Evolutionary conservation across 2,888 invertebrate species (phyloP).

Genomic region (Serrognathus titanus): DNA sequence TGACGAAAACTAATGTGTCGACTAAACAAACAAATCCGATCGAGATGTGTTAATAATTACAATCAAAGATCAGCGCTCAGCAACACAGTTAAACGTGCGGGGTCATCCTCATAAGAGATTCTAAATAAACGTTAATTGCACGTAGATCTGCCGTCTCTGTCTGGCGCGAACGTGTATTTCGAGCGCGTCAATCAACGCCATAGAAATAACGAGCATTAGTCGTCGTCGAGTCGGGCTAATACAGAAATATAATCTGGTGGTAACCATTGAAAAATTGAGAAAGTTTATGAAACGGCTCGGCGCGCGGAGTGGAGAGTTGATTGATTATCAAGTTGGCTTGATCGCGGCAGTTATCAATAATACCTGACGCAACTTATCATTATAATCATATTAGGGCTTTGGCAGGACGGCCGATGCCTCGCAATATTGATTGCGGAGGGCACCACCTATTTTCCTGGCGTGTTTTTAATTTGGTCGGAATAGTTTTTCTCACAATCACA

Average conservation of each 20-base stretch:
- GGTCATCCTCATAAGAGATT: too few relatives aligned
- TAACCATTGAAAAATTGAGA: constrained; percentile 22
- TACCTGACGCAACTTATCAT: constrained; percentile 45
- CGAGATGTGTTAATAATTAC: too few relatives aligned
- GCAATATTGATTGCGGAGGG: constrained; percentile 34
- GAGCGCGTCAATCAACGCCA: too few relatives aligned
- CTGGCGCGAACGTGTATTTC: too few relatives aligned
- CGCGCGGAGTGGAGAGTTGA: constrained; percentile 29
- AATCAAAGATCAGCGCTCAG: too few relatives aligned
- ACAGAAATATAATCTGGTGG: not conserved
- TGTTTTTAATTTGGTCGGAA: not conserved
- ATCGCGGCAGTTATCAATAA: constrained; percentile 39
- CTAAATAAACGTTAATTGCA: too few relatives aligned
- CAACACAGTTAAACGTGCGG: too few relatives aligned
- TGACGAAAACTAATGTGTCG: too few relatives aligned
- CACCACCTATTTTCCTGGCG: constrained; percentile 1
- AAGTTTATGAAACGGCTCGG: constrained; percentile 29
- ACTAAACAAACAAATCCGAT: too few relatives aligned
- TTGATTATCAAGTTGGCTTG: constrained; percentile 34
- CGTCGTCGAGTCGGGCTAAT: too few relatives aligned
- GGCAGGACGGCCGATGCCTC: constrained; percentile 26
- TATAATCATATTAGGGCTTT: constrained; percentile 44
- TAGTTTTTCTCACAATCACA: not conserved
- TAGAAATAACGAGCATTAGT: too few relatives aligned
- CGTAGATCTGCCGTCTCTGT: too few relatives aligned